phyloP scores from a whole-genome alignment of 64 coral and sea anemone species.

The Catalaphyllia jardinei region DNA sequence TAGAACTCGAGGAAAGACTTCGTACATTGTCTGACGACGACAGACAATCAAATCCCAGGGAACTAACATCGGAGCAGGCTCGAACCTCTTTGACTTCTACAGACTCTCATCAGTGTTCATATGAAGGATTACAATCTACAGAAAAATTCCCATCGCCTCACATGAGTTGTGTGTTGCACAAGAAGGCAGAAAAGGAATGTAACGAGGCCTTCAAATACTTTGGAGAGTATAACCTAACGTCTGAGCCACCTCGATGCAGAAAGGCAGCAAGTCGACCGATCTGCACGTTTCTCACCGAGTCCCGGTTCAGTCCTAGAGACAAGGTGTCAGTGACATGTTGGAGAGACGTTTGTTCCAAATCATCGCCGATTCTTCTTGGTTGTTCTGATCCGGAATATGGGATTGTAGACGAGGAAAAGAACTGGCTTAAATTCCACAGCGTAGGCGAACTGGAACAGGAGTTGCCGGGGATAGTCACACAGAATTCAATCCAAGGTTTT shows the following conservation, averaged over 20 bases:
- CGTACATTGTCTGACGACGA: not conserved
- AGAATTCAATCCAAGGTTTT: slow-evolving; percentile 64
- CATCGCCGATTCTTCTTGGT: slow-evolving; percentile 51
- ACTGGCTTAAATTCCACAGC: slow-evolving; percentile 53
- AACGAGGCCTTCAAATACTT: slow-evolving; percentile 60
- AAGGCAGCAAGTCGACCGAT: slow-evolving; percentile 32
- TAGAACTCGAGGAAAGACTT: slow-evolving; percentile 17
- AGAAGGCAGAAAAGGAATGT: slow-evolving; percentile 52
- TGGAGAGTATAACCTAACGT: slow-evolving; percentile 48
- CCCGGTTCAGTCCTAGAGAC: slow-evolving; percentile 48
- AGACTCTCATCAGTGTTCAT: not conserved
- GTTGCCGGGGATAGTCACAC: slow-evolving; percentile 51
- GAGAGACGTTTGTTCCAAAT: slow-evolving; percentile 48
- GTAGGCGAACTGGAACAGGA: slow-evolving; percentile 50
- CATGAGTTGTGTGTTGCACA: slow-evolving; percentile 50
- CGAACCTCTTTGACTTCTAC: not conserved
- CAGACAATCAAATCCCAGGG: not conserved
- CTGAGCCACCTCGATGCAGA: slow-evolving; percentile 41
- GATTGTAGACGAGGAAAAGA: slow-evolving; percentile 31
- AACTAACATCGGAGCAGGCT: not conserved
- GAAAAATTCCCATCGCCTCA: not conserved
- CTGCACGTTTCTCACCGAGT: slow-evolving; percentile 65
- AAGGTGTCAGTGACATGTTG: slow-evolving; percentile 51
- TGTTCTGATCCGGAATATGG: slow-evolving; percentile 71
- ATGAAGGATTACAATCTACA: slow-evolving; percentile 2